A percentile compares a stretch with the other conserved stretches of the same genome.
Conservation (phyloP, 2,797 vertebrate species). For the Sebastes kiyomatsui region DNA sequence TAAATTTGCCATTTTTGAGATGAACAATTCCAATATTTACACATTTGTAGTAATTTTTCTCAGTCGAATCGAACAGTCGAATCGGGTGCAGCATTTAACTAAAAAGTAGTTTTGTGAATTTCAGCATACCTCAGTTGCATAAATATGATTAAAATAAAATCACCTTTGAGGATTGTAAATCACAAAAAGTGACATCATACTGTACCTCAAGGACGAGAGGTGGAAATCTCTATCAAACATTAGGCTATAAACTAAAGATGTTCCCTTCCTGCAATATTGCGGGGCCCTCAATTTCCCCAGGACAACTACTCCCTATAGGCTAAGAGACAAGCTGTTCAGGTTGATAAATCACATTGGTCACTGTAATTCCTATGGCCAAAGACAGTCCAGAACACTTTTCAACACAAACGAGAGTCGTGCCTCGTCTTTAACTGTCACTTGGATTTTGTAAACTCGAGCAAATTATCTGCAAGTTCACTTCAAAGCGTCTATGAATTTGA, state of each 20-base stretch:
- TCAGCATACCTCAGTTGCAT: not conserved
- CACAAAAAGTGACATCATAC: not conserved
- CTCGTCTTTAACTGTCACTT: not conserved
- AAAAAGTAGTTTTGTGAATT: not conserved
- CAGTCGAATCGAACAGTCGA: no score
- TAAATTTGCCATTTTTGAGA: not conserved
- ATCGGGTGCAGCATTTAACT: no score
- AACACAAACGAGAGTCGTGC: not conserved
- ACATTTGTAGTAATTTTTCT: not conserved
- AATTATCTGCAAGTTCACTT: not conserved
- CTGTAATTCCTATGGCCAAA: slow-evolving; percentile 36
- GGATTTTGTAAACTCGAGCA: not conserved
- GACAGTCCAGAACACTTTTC: slow-evolving; percentile 16
- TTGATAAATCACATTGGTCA: slow-evolving; percentile 28
- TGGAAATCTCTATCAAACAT: not conserved
- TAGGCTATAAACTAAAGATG: not conserved
- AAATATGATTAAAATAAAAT: not conserved
- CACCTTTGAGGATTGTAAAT: not conserved
- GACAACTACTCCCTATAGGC: not conserved
- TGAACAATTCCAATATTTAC: not conserved
- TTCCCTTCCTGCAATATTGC: slow-evolving; percentile 1
- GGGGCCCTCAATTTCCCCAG: not conserved
- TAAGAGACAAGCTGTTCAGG: slow-evolving; percentile 3
- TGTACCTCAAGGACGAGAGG: not conserved
- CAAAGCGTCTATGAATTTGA: not conserved